Evolutionary conservation across 1,140 invertebrate genomes (phyloP).

Genomic region (Galleria mellonella): DNA sequence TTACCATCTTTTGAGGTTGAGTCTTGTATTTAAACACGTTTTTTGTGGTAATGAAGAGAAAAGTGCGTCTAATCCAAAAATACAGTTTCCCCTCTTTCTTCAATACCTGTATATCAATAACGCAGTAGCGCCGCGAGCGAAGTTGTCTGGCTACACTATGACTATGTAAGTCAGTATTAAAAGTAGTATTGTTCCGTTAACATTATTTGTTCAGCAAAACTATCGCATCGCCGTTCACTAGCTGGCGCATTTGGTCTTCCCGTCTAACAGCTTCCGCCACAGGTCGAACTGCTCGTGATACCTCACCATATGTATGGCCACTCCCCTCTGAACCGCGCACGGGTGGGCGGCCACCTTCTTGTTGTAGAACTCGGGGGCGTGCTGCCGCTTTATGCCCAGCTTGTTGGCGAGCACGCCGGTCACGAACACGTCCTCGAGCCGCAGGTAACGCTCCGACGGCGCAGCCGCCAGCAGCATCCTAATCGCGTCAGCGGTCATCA

Average conservation of each 20-base stretch:
- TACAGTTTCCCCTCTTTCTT: too few relatives aligned
- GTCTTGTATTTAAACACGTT: too few relatives aligned
- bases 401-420: conserved; percentile 89
- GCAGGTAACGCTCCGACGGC: conserved; percentile 83
- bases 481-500: conserved; percentile 81
- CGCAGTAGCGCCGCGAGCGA: too few relatives aligned
- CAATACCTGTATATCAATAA: too few relatives aligned
- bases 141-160: too few relatives aligned
- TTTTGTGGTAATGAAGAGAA: too few relatives aligned
- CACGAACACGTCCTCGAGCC: conserved; percentile 92
- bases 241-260: conserved; percentile 81
- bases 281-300: conserved; percentile 91
- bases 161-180: too few relatives aligned
- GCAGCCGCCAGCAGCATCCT: conserved; percentile 83
- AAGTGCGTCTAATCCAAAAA: too few relatives aligned
- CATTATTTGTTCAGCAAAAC: too few relatives aligned
- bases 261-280: conserved; percentile 90
- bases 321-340: conserved; percentile 85
- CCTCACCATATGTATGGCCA: conserved; percentile 93
- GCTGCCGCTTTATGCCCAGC: conserved; percentile 80
- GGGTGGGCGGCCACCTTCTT: conserved; percentile 84
- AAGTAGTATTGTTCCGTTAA: too few relatives aligned
- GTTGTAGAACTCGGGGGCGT: conserved; percentile 89
- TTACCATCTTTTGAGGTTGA: too few relatives aligned
- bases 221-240: too few relatives aligned